A percentile compares a stretch with the other conserved stretches of the same genome.
Conservation (phyloP, 1,140 invertebrate genomes). For the Scaptomyza hsui region DNA sequence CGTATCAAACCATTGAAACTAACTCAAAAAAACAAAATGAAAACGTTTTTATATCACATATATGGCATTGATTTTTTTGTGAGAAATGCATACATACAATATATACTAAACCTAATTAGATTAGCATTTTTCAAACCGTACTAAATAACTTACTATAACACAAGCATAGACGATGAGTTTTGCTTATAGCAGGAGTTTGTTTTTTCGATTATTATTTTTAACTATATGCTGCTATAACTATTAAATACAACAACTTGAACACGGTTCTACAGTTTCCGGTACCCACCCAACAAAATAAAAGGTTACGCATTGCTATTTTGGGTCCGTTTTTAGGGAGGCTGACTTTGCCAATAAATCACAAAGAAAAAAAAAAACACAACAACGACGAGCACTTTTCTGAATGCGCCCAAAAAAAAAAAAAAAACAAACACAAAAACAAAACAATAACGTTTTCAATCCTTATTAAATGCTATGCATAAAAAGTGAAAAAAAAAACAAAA, state of each 20-base stretch:
- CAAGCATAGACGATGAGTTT: slow-evolving; percentile 18
- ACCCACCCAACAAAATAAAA: slow-evolving; percentile 30
- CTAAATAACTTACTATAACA: slow-evolving; percentile 23
- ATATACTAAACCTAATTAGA: slow-evolving; percentile 42
- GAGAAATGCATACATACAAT: slow-evolving; percentile 45
- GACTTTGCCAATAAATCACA: slow-evolving; percentile 5
- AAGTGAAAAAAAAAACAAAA: slow-evolving; percentile 41
- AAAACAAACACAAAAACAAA: slow-evolving; percentile 14
- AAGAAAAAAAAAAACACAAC: slow-evolving; percentile 9
- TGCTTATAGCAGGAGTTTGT: slow-evolving; percentile 57
- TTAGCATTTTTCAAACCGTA: slow-evolving; percentile 52
- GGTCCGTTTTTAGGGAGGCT: slow-evolving; percentile 28
- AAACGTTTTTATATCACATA: slow-evolving; percentile 69
- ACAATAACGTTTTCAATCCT: slow-evolving; percentile 60
- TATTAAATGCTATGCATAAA: slow-evolving; percentile 75
- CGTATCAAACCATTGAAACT: slow-evolving; percentile 81
- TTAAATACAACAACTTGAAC: slow-evolving; percentile 14
- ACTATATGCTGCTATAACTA: slow-evolving; percentile 20
- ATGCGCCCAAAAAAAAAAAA: slow-evolving; percentile 10
- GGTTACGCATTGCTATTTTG: slow-evolving; percentile 22
- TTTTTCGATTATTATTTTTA: slow-evolving; percentile 9
- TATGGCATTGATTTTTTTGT: slow-evolving; percentile 74
- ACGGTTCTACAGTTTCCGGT: slow-evolving; percentile 35
- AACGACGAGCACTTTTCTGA: slow-evolving; percentile 47
- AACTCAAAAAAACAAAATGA: slow-evolving; percentile 54